These are phyloP conservation scores for Ursus arctos DNA, from an alignment of 2,113 vertebrate genomes.

Conservation along the genomic window DNA sequence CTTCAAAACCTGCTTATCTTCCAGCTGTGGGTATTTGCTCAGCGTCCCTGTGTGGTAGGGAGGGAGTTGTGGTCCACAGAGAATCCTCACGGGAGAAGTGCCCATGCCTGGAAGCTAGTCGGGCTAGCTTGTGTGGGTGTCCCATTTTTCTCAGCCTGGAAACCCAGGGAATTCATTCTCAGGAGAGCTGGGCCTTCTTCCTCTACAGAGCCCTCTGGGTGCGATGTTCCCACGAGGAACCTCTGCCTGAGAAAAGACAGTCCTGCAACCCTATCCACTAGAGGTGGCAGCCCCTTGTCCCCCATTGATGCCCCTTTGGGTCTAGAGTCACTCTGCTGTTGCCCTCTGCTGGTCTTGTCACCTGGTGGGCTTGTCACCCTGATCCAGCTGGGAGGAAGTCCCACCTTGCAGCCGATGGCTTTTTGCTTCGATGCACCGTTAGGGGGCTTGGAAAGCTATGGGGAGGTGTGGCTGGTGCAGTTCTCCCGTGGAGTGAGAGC, in stretches of 20 bases:
- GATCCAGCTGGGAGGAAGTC: background rate
- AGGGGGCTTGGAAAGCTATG: background rate
- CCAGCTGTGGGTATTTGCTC: accelerated
- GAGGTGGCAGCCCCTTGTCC: accelerated
- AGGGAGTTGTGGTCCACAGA: background rate
- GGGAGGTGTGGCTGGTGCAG: no score
- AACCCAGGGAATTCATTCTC: background rate
- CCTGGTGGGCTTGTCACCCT: background rate
- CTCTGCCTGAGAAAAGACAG: background rate
- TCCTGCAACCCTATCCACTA: accelerated
- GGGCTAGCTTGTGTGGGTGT: background rate
- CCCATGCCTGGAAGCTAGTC: background rate
- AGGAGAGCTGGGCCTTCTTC: background rate
- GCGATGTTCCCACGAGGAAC: background rate
- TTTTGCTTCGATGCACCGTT: accelerated
- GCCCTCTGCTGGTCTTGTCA: background rate
- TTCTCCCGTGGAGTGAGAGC: no score
- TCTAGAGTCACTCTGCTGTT: background rate
- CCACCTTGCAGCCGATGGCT: background rate
- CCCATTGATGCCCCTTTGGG: background rate
- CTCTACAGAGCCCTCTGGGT: background rate
- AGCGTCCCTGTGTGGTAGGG: background rate
- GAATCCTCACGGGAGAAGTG: background rate
- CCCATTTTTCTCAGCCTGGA: background rate
- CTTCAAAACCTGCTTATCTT: background rate